Base-by-base conservation (phyloP, 2,797 vertebrate species). In the Mycteria americana region DNA sequence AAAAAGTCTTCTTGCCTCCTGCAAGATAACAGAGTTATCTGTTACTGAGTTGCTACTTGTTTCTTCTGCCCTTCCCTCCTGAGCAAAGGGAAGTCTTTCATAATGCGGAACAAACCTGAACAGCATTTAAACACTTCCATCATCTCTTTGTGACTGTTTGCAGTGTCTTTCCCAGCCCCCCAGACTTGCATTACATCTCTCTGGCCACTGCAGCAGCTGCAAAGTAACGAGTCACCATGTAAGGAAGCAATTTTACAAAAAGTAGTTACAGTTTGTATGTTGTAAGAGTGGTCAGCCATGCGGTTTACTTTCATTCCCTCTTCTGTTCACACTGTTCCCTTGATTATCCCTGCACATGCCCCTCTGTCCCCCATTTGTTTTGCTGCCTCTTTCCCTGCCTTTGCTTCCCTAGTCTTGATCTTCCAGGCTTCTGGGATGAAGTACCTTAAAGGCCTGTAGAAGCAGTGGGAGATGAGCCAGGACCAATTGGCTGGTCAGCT, bases 401-500 rank as follows among this genome's bases (percentile, higher is more conserved):
- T 94, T 41, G 21, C 60, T 74, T 93, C 91, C 95, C 75, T 89
- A 67, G 73, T 70, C 63, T 95, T 94, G 89, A 78, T 90, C 74
- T 94, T 97, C 76, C 41, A 95, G 89, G 85, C 79, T 93, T 95
- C 88, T 95, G 74, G 65, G 51, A 91, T 74, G 76, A 92, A 95
- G 72, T 68, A 57, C 73, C 57, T 89, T 94, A 93, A 77, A 90
- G 83, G 56, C 92, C 76, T 82, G 27, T 89, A 76, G 92, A 88
- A 95, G 91, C 82, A 63, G 73, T 67, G 63, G 87, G 79, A 94
- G 85, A 70, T 88, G 76, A 94, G 92, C 93, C 89, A 95, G 77
- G 73, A 92, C 31, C 69, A 79, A 64, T 65, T 93, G 92, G 70
- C 67, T 95, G 86, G 82, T 89, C 93, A 96, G 62, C 85, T 95